phyloP scores from a whole-genome alignment of 2,797 vertebrate genomes.

The Aldrovandia affinis region DNA sequence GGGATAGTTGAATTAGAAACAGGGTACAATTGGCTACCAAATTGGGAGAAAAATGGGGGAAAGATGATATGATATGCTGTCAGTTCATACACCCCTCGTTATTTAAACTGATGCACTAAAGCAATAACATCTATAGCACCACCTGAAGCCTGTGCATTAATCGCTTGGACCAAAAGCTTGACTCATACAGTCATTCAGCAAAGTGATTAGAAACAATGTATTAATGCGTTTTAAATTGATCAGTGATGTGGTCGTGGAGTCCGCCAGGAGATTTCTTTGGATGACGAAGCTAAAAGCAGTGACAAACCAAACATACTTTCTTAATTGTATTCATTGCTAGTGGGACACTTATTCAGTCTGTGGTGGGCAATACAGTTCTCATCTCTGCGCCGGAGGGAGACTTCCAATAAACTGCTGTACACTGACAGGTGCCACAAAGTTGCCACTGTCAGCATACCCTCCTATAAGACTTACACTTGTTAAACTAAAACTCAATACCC shows the following conservation, averaged over 20 bases:
- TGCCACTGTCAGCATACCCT: background rate
- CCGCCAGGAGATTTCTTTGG: background rate
- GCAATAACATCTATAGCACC: background rate
- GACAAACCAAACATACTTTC: background rate
- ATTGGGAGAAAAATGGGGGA: too few relatives aligned
- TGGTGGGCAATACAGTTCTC: background rate
- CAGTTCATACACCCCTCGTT: background rate
- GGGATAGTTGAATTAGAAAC: too few relatives aligned
- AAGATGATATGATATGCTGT: too few relatives aligned
- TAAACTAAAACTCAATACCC: background rate
- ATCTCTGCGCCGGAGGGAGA: background rate
- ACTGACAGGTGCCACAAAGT: constrained; percentile 4
- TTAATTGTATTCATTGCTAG: background rate
- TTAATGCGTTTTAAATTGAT: background rate
- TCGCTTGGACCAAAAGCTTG: background rate
- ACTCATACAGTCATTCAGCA: background rate
- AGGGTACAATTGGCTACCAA: too few relatives aligned
- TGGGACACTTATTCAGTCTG: background rate
- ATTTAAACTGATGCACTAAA: background rate
- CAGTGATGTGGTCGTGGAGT: background rate
- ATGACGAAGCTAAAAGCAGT: background rate
- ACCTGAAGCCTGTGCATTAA: background rate
- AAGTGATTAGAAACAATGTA: background rate
- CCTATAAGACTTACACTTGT: background rate
- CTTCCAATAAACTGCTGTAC: background rate